phyloP scores from a whole-genome alignment of 37 sponge, comb jelly and placozoan species.

The Chondrilla cf. caribensis region DNA sequence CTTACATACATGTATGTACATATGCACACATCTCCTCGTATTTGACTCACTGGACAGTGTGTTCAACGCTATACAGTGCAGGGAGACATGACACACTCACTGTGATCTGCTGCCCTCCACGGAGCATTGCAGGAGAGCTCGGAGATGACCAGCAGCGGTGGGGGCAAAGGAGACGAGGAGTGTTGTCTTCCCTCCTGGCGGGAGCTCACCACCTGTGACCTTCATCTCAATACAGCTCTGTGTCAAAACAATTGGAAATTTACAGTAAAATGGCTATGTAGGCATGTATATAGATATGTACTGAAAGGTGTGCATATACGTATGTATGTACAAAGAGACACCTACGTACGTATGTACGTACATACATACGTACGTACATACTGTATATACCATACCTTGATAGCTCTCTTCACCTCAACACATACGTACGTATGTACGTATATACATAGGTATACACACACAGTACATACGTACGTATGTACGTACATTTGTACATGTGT shows the following conservation, averaged over 20 bases:
- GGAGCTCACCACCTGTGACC: conserved; percentile 6
- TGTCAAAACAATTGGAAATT: background rate
- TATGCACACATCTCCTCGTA: background rate
- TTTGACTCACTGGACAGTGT: background rate
- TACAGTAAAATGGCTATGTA: too few species aligned
- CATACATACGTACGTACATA: too few species aligned
- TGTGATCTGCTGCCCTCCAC: background rate
- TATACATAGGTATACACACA: background rate
- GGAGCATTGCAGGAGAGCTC: conserved; percentile 20
- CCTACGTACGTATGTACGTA: too few species aligned
- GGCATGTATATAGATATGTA: too few species aligned
- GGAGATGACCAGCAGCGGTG: conserved; percentile 23
- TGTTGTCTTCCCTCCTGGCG: background rate
- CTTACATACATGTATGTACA: background rate
- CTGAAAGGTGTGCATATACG: too few species aligned
- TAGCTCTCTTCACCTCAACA: too few species aligned
- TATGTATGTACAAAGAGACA: too few species aligned
- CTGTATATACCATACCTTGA: too few species aligned
- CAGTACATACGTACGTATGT: too few species aligned
- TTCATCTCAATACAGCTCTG: conserved; percentile 12
- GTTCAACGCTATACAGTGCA: background rate
- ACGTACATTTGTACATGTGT: too few species aligned
- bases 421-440: background rate
- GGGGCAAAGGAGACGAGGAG: conserved; percentile 43
- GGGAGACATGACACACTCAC: conserved; percentile 19